phyloP scores from a whole-genome alignment of 2,113 vertebrate genomes.

The Ploceus nigricollis region DNA sequence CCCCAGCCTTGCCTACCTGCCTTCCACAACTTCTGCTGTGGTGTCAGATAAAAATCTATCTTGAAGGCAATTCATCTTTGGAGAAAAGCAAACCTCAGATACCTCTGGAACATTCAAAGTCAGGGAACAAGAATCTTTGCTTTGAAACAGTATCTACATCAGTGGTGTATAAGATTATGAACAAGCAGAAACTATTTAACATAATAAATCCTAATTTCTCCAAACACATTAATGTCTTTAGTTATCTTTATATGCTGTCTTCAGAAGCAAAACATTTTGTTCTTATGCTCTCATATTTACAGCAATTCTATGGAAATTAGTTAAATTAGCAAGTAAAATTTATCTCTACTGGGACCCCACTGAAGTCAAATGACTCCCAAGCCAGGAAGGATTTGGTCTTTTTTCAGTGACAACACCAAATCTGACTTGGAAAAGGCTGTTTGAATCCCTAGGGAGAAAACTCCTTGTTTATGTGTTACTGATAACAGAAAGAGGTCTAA shows the following conservation, averaged over 20 bases:
- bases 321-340: not conserved
- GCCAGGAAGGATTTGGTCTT: not conserved
- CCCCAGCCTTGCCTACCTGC: not conserved
- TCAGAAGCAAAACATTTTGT: not conserved
- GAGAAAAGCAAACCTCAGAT: not conserved
- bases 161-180: not conserved
- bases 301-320: not conserved
- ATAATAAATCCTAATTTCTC: not conserved
- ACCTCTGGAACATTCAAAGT: not conserved
- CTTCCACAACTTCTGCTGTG: not conserved
- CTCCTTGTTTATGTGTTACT: not conserved
- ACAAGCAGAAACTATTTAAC: not conserved
- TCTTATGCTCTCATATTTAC: not conserved
- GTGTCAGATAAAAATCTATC: not conserved
- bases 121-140: not conserved
- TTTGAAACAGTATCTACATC: constrained; percentile 24
- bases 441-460: not conserved
- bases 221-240: not conserved
- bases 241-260: not conserved
- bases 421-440: not conserved
- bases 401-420: not conserved
- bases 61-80: not conserved
- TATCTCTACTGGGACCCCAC: not conserved
- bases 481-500: not conserved
- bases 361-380: not conserved